Percentiles rank a stretch among this genome's conserved stretches.
Evolutionary conservation across 2,113 vertebrate genomes (phyloP).

Genomic region (Lycaon pictus): DNA sequence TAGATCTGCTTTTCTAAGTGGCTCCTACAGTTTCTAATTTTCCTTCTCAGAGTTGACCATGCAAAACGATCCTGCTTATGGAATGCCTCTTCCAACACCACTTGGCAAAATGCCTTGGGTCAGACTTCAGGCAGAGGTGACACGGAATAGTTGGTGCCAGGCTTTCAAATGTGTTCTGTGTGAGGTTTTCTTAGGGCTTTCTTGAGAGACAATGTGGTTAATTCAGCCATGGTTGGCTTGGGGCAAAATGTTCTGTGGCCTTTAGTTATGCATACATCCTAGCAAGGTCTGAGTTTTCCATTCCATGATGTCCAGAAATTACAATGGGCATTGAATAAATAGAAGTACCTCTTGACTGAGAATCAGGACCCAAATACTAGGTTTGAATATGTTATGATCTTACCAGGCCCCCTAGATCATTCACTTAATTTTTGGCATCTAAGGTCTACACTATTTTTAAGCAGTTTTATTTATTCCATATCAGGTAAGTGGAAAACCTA

Average conservation of each 20-base stretch:
- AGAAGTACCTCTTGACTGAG: background rate
- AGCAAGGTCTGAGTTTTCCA: background rate
- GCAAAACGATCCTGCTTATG: background rate
- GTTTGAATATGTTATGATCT: background rate
- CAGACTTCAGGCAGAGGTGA: background rate
- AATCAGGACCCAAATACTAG: background rate
- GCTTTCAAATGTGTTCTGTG: background rate
- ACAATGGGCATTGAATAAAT: background rate
- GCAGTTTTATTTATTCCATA: background rate
- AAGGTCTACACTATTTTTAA: background rate
- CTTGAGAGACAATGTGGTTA: constrained; percentile 54
- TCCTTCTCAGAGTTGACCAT: constrained; percentile 57
- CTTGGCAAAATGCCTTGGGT: background rate
- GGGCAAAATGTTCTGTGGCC: background rate
- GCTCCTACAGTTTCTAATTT: constrained; percentile 59
- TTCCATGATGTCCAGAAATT: background rate
- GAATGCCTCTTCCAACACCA: background rate
- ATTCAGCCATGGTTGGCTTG: background rate
- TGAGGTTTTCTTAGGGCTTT: background rate
- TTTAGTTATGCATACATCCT: background rate
- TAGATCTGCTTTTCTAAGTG: constrained; percentile 67
- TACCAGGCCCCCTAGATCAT: accelerated
- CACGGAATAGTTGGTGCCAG: background rate
- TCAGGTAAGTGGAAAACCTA: background rate
- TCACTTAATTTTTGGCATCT: background rate